A percentile compares a stretch with the other conserved stretches of the same genome.
phyloP scores from a whole-genome alignment of 2,888 invertebrate genomes.

The Didymodactylos carnosus region DNA sequence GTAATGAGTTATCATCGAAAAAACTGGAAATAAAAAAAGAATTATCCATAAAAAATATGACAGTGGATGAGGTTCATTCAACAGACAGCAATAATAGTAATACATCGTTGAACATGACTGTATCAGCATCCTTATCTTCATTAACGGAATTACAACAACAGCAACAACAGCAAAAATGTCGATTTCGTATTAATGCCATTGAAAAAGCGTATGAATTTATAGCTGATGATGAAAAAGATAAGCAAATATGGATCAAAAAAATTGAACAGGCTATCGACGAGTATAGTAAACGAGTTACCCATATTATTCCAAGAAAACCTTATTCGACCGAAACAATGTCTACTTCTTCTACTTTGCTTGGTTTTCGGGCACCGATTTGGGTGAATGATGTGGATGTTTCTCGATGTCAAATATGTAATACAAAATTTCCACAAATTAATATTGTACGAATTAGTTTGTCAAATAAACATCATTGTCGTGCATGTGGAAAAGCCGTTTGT shows the following conservation, averaged over 20 bases:
- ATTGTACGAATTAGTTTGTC: no score
- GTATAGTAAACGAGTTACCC: neutral
- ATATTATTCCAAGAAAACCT: no score
- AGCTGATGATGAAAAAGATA: neutral
- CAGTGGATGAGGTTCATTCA: neutral
- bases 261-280: neutral
- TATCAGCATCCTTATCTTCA: neutral
- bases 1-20: neutral
- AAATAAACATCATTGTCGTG: neutral
- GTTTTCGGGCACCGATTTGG: neutral
- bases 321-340: no score
- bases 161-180: neutral
- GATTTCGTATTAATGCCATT: neutral
- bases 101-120: no score
- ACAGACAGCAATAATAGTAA: no score
- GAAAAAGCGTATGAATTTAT: neutral
- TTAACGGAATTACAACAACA: neutral
- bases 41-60: neutral
- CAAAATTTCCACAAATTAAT: neutral
- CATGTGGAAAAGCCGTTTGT: neutral
- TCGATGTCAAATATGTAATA: neutral
- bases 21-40: neutral
- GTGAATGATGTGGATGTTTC: neutral
- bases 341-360: no score
- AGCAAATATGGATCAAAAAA: neutral